Conservation (phyloP, 2,888 invertebrate species). For the Synergus japonicus region DNA sequence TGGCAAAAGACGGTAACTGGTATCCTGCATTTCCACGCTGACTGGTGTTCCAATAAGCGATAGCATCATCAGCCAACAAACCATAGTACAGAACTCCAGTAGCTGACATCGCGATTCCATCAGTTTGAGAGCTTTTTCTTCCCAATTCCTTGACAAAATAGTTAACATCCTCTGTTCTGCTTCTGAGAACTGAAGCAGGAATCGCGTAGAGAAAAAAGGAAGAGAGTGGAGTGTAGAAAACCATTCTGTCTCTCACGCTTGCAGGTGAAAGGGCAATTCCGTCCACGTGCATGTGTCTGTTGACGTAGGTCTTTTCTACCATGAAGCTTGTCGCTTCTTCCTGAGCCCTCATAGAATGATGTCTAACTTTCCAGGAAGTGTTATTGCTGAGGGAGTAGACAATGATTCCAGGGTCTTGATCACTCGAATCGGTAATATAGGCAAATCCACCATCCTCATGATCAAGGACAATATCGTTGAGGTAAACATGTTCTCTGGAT, state of each 20-base stretch:
- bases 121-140: conserved; percentile 83
- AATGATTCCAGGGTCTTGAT: conserved; percentile 84
- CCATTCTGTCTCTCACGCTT: conserved; percentile 61
- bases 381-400: conserved; percentile 83
- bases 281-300: conserved; percentile 82
- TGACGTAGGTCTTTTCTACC: conserved; percentile 81
- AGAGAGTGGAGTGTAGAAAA: conserved; percentile 85
- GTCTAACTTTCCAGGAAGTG: conserved; percentile 85
- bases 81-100: conserved; percentile 84
- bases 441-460: conserved; percentile 83
- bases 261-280: conserved; percentile 85
- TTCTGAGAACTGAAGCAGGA: conserved; percentile 81
- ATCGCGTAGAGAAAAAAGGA: conserved; percentile 84
- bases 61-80: conserved; percentile 82
- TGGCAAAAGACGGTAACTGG: conserved; percentile 78
- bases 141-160: conserved; percentile 81
- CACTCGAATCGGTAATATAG: conserved; percentile 86
- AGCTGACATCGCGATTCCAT: conserved; percentile 88
- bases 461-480: conserved; percentile 87
- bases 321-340: conserved; percentile 80
- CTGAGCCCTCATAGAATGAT: conserved; percentile 82
- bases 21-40: conserved; percentile 77
- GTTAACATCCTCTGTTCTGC: conserved; percentile 76
- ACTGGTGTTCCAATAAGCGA: conserved; percentile 84
- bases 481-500: conserved; percentile 80